Evolutionary conservation across 2,797 vertebrate genomes (phyloP).

Genomic region (Coregonus ussuriensis): DNA sequence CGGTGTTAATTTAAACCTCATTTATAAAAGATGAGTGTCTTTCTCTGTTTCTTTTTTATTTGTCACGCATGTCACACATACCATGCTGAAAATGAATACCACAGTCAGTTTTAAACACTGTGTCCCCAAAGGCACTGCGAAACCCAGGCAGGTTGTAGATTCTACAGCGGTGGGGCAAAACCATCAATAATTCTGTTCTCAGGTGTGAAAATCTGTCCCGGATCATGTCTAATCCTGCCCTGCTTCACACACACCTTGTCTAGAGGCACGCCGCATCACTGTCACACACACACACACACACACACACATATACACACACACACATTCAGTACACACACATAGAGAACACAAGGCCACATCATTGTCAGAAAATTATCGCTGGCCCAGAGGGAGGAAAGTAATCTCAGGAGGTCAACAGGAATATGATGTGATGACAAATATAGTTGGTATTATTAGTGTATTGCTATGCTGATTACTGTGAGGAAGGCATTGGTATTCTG

Average conservation of each 20-base stretch:
- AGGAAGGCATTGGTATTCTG: neutral
- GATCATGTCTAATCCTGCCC: slow-evolving; percentile 62
- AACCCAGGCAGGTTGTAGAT: slow-evolving; percentile 40
- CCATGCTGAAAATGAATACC: slow-evolving; percentile 36
- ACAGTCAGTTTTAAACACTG: slow-evolving; percentile 47
- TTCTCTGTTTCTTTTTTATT: slow-evolving; percentile 16
- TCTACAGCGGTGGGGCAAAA: slow-evolving; percentile 28
- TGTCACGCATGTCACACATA: slow-evolving; percentile 36
- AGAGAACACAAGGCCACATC: no score
- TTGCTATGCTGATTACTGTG: neutral
- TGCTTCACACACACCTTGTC: slow-evolving; percentile 14
- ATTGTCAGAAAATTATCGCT: neutral
- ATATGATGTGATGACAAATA: neutral
- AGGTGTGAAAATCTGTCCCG: slow-evolving; percentile 56
- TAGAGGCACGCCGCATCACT: slow-evolving; percentile 3
- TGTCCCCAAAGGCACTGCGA: slow-evolving; percentile 26
- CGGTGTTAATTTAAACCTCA: slow-evolving; percentile 45
- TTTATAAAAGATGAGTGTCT: slow-evolving; percentile 47
- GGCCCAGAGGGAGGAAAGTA: no score
- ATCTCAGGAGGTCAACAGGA: neutral
- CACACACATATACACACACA: neutral
- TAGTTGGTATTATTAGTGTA: neutral
- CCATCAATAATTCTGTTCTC: slow-evolving; percentile 57
- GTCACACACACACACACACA: slow-evolving; percentile 10
- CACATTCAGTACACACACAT: neutral